Conservation (phyloP, 2,888 invertebrate genomes). For the Habroteleia sp. region DNA sequence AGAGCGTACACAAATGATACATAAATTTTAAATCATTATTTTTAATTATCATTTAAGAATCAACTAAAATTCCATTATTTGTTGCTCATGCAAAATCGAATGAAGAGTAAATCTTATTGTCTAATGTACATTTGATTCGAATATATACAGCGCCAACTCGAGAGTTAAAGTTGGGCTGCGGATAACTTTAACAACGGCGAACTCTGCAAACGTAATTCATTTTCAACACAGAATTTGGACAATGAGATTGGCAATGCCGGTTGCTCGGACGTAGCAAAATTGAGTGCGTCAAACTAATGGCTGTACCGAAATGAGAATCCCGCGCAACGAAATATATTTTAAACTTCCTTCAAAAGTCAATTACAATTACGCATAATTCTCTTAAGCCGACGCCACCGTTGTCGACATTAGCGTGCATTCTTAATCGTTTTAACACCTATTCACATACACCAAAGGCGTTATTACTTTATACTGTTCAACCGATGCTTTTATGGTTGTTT, state of each 20-base stretch:
- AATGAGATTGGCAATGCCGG: slow-evolving; percentile 72
- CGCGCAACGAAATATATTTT: slow-evolving; percentile 72
- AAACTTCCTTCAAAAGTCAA: slow-evolving; percentile 69
- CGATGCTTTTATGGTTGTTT: slow-evolving; percentile 23
- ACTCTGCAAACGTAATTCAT: slow-evolving; percentile 59
- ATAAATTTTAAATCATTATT: too few relatives aligned
- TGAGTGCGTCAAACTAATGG: slow-evolving; percentile 71
- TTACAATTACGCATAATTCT: slow-evolving; percentile 73
- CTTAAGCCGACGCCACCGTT: slow-evolving; percentile 65
- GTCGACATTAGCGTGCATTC: slow-evolving; percentile 69
- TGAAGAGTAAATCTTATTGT: slow-evolving; percentile 54
- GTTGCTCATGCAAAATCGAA: slow-evolving; percentile 36
- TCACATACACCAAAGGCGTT: slow-evolving; percentile 66
- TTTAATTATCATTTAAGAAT: neutral
- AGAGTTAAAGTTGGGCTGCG: slow-evolving; percentile 49
- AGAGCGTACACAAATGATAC: too few relatives aligned
- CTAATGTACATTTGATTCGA: slow-evolving; percentile 50
- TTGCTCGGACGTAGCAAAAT: slow-evolving; percentile 65
- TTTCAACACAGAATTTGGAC: slow-evolving; percentile 68
- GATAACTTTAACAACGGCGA: slow-evolving; percentile 55
- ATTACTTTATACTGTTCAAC: slow-evolving; percentile 51
- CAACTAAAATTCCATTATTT: neutral
- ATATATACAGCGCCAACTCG: slow-evolving; percentile 29
- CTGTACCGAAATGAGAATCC: slow-evolving; percentile 68
- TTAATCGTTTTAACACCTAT: slow-evolving; percentile 74